Evolutionary conservation across 1,140 invertebrate species (phyloP).

Genomic region (Sitodiplosis mosellana): DNA sequence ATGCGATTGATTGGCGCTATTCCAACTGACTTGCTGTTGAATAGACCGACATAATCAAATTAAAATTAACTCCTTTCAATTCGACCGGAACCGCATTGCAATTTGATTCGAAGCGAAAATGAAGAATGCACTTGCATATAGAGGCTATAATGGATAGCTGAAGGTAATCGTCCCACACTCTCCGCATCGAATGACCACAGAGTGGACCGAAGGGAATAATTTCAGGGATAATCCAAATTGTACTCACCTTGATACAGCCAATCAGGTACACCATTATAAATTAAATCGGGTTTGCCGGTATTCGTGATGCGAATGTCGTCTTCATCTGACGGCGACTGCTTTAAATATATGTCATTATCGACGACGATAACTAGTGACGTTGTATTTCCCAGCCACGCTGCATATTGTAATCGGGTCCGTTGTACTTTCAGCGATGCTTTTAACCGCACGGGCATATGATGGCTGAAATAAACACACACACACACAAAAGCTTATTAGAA

Average conservation of each 20-base stretch:
- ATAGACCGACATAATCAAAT: background rate
- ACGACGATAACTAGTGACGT: constrained; percentile 50
- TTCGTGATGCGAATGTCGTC: constrained; percentile 48
- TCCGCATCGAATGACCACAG: too few species aligned
- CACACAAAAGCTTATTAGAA: background rate
- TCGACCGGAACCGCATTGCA: background rate
- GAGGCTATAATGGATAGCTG: too few species aligned
- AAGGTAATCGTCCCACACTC: too few species aligned
- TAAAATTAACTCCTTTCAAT: too few species aligned
- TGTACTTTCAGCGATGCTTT: constrained; percentile 45
- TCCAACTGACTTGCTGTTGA: background rate
- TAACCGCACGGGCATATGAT: constrained; percentile 58
- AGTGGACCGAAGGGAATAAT: too few species aligned
- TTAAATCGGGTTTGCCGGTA: constrained; percentile 47
- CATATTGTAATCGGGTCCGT: constrained; percentile 51
- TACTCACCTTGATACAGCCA: constrained; percentile 78
- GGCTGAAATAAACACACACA: constrained; percentile 26
- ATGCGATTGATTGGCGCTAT: background rate
- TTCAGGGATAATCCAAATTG: too few species aligned
- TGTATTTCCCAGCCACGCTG: constrained; percentile 56
- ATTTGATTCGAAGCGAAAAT: background rate
- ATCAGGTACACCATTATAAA: constrained; percentile 84
- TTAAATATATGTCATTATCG: constrained; percentile 75
- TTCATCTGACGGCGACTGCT: constrained; percentile 42
- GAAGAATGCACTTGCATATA: too few species aligned